A percentile compares a stretch with the other conserved stretches of the same genome.
These are phyloP conservation scores for Syndactyla subalaris DNA, from an alignment of 2,797 vertebrate genomes.

Conservation along the genomic window DNA sequence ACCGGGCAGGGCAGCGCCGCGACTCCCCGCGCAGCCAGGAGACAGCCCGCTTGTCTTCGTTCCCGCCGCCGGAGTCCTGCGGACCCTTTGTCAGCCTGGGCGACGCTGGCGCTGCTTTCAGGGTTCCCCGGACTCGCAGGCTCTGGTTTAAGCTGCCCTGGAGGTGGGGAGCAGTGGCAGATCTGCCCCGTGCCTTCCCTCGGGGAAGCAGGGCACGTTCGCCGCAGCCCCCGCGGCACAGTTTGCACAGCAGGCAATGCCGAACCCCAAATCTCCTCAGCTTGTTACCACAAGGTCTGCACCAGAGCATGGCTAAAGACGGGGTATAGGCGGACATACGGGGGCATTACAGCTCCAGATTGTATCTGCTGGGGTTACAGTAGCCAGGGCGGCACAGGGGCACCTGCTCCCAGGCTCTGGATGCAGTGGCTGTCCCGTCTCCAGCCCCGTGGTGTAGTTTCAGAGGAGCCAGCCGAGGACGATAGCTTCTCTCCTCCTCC, in stretches of 20 bases:
- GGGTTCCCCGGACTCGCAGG: background rate
- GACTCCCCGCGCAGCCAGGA: background rate
- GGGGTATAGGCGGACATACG: rapidly evolving
- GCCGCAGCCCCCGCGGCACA: background rate
- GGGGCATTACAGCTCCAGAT: background rate
- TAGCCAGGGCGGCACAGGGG: background rate
- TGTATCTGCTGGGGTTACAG: background rate
- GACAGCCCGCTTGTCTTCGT: background rate
- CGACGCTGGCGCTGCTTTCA: background rate
- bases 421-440: background rate
- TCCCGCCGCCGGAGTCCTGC: background rate
- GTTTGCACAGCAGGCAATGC: background rate
- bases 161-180: background rate
- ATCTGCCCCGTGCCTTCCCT: background rate
- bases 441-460: background rate
- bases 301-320: background rate
- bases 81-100: background rate
- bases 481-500: background rate
- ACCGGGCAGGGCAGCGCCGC: background rate
- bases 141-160: background rate
- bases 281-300: background rate
- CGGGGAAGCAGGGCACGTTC: rapidly evolving
- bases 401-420: background rate
- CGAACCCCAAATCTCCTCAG: rapidly evolving
- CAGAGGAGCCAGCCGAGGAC: background rate